Base-by-base conservation (phyloP, 2,888 invertebrate genomes). In the Lottia gigantea region DNA sequence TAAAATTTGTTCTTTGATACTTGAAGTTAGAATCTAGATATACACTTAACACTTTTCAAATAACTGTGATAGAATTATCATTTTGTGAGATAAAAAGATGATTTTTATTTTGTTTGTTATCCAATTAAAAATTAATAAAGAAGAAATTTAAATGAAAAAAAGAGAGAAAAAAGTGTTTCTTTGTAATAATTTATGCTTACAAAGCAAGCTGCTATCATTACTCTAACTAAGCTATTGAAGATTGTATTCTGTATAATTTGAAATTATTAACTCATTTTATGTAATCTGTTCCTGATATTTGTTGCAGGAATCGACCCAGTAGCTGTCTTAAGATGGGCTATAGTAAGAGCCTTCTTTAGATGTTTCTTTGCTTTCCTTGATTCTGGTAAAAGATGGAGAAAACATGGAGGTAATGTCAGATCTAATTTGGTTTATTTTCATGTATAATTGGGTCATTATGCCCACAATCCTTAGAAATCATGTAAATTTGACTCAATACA, bases 301-400 rank as follows among this genome's bases (percentile, higher is more conserved):
- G 63, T 74, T 72, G n/a, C 73, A 88, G 88, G 88, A 63, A 82
- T 85, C 67, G 87, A 88, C 67, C 88, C 88, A 40, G 86, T 88
- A 62, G 96, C 96, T 12, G 95, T 96, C 78, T 75, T 89, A 72
- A 92, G 96, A 70, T 97, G 96, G 96, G 84, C 88, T 46, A 83
- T 88, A 62, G 92, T 97, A 23, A 91, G 96, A 74, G 95, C 96
- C 0, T 95, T 96, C 90, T 95, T 95, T 88, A 92, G 95, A 78
- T 95, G 95, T 19, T 94, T 95, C 89, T 95, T 95, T 90, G 95
- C 96, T 14, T 96, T 96, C 89, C 91, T 93, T 83, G 94, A 94
- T 88, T 87, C 86, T 40, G 87, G 86, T 8, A 81, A 82, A 71
- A 76, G 64, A 79, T 88, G 83, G 85, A 83, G 80, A 75, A 79